A percentile compares a stretch with the other conserved stretches of the same genome.
phyloP scores from a whole-genome alignment of 2,113 vertebrate genomes.

The Elachura formosa region DNA sequence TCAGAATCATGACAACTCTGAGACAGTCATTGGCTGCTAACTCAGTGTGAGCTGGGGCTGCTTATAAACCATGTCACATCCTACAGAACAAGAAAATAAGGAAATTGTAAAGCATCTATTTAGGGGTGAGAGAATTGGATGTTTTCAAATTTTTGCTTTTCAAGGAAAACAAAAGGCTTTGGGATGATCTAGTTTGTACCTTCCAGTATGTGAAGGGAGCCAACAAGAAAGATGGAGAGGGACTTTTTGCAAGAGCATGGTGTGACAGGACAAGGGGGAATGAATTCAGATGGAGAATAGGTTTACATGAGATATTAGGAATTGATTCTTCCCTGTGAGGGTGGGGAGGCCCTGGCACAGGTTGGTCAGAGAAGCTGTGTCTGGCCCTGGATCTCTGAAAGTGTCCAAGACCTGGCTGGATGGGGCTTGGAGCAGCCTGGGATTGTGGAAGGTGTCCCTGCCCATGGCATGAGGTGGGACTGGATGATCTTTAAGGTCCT shows the following conservation, averaged over 20 bases:
- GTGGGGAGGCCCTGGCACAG: accelerated
- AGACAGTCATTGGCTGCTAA: not conserved
- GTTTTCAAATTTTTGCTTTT: not conserved
- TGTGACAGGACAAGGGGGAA: not conserved
- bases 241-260: not conserved
- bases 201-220: not conserved
- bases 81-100: not conserved
- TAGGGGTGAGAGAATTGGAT: not conserved
- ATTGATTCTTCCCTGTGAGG: not conserved
- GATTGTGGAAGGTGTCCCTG: accelerated
- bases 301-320: not conserved
- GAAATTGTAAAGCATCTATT: not conserved
- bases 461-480: not conserved
- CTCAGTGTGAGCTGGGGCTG: not conserved
- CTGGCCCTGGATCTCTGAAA: not conserved
- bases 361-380: not conserved
- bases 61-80: accelerated
- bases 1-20: not conserved
- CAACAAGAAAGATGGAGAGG: not conserved
- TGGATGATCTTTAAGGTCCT: not conserved
- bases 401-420: not conserved
- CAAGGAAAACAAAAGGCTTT: not conserved
- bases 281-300: not conserved
- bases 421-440: accelerated
- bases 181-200: not conserved